Evolutionary conservation across 2,113 vertebrate species (phyloP).

Genomic region (zebrafish (Danio rerio)): GRCz12tu NC_133186.1:26550501-26551000

Average conservation of each 20-base stretch:
- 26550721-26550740: neutral
- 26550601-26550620: neutral
- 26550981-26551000: no score
- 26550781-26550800: neutral
- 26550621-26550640: neutral
- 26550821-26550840: neutral
- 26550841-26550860: neutral
- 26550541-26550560: neutral
- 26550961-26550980: neutral
- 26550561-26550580: slow-evolving; percentile 21
- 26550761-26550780: neutral
- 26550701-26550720: neutral
- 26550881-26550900: neutral
- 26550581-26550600: neutral
- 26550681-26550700: neutral
- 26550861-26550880: neutral
- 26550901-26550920: neutral
- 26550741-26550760: neutral
- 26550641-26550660: neutral
- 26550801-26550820: neutral
- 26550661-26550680: neutral
- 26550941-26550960: neutral
- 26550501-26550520: neutral
- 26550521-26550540: neutral
- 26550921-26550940: neutral